phyloP scores from a whole-genome alignment of 2,797 vertebrate genomes.

The Nasua narica region DNA sequence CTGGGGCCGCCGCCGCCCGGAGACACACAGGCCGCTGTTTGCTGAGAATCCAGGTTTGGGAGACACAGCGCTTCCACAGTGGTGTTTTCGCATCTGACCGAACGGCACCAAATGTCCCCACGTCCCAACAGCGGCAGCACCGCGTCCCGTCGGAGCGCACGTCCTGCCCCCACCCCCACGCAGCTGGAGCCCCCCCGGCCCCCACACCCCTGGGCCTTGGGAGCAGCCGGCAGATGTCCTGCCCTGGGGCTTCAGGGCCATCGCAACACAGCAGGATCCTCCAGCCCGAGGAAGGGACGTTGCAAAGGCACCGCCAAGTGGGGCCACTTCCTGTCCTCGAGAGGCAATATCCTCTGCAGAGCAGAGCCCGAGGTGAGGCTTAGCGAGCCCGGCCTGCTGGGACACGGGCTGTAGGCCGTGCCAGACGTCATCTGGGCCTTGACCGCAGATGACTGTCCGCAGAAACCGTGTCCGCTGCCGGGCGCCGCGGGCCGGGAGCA shows the following conservation, averaged over 20 bases:
- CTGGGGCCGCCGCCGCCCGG: fast-evolving
- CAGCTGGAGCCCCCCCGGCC: background rate
- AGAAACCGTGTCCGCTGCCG: fast-evolving
- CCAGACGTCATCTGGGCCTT: too few species aligned
- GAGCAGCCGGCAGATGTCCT: background rate
- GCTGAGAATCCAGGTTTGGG: background rate
- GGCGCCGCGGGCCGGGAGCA: fast-evolving
- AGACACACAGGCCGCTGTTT: background rate
- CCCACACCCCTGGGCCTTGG: background rate
- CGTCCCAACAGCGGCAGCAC: background rate
- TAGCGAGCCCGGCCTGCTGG: background rate
- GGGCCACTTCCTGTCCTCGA: background rate
- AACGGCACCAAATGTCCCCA: background rate
- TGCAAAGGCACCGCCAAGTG: background rate
- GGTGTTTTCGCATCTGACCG: background rate
- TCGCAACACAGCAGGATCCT: background rate
- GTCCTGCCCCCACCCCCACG: fast-evolving
- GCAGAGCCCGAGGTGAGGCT: background rate
- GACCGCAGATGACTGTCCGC: background rate
- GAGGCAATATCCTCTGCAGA: background rate
- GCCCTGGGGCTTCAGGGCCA: background rate
- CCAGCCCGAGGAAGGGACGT: fast-evolving
- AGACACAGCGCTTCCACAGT: background rate
- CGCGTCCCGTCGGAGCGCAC: background rate
- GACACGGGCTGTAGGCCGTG: fast-evolving